Base-by-base conservation (phyloP, 2,797 vertebrate species). In the Hoplostethus mediterraneus region DNA sequence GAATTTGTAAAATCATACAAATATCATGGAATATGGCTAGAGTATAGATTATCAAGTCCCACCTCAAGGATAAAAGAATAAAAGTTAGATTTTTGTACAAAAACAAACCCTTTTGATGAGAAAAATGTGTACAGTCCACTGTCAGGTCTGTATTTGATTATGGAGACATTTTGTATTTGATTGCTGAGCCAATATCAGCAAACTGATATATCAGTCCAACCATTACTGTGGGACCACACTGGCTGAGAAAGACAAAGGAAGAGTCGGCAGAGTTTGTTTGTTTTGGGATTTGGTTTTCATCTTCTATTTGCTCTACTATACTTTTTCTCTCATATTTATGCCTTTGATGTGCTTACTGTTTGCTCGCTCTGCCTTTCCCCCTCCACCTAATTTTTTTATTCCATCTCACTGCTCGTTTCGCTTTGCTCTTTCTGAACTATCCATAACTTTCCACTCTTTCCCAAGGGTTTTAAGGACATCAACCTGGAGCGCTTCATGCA, bases 401-500 rank as follows among this genome's bases (percentile, higher is more conserved):
- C 57, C 10, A 13, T 5, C 38, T 62, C 58, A 3, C 25, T 16
- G 13, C 45, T n/a, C 28, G 13, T n/a, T 53, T 53, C 16, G 28
- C 2, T n/a, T 14, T 14, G 13, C 6, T 12, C 25, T 11, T 44
- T 31, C 28, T 63, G 3, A 13, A 14, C 30, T 38, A 38, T 7
- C 55, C 52, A 2, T 83, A 65, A 67, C 44, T 57, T 17, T 38
- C 3, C 3, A 6, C 42, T 16, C 0, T n/a, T 73, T 67, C 71
- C 67, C 0, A 87, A 99, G 98, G 98, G 98, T 60, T 98, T 99
- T 90, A 99, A 98, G 89, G 98, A 99, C 89, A 98, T 99, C 92
- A 97, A 97, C 90, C 95, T 99, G 75, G 98, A 99, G 89, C 96
- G 98, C 31, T 99, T 99, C 92, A 98, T 99, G 95, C 98, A 99